Evolutionary conservation across 2,888 invertebrate genomes (phyloP).

Genomic region (Torymus texanus): DNA sequence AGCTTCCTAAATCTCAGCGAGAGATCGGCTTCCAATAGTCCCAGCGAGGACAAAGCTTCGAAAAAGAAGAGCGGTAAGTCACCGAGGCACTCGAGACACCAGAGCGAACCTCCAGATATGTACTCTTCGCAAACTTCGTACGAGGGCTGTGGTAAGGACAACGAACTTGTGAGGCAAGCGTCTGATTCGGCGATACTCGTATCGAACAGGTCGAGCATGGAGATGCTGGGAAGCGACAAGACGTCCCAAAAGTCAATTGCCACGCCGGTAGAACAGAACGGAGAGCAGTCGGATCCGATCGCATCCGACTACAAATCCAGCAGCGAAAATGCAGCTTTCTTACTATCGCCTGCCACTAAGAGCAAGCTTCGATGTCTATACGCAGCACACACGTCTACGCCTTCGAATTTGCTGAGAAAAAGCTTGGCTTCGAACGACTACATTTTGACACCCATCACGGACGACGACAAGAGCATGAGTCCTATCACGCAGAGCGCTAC

Average conservation of each 20-base stretch:
- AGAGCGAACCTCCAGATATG: slow-evolving; percentile 67
- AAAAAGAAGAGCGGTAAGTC: slow-evolving; percentile 15
- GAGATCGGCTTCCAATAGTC: slow-evolving; percentile 10
- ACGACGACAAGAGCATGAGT: slow-evolving; percentile 86
- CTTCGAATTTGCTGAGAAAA: slow-evolving; percentile 70
- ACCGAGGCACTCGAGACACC: slow-evolving; percentile 63
- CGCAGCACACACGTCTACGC: slow-evolving; percentile 71
- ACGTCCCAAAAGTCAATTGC: neutral
- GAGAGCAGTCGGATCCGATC: slow-evolving; percentile 25
- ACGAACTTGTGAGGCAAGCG: slow-evolving; percentile 60
- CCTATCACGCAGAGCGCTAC: slow-evolving; percentile 92
- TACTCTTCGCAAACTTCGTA: slow-evolving; percentile 60
- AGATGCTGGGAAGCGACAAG: neutral
- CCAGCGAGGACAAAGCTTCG: neutral
- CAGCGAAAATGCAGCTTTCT: slow-evolving; percentile 24
- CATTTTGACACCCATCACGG: slow-evolving; percentile 76
- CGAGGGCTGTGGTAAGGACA: neutral
- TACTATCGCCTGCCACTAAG: slow-evolving; percentile 64
- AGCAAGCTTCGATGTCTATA: slow-evolving; percentile 66
- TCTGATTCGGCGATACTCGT: slow-evolving; percentile 63
- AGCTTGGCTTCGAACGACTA: slow-evolving; percentile 69
- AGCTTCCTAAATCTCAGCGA: slow-evolving; percentile 62
- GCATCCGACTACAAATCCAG: slow-evolving; percentile 28
- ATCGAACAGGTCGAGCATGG: slow-evolving; percentile 55
- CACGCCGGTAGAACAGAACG: slow-evolving; percentile 15